Conservation (phyloP, 2,797 vertebrate genomes). For the Propithecus perrieri region DNA sequence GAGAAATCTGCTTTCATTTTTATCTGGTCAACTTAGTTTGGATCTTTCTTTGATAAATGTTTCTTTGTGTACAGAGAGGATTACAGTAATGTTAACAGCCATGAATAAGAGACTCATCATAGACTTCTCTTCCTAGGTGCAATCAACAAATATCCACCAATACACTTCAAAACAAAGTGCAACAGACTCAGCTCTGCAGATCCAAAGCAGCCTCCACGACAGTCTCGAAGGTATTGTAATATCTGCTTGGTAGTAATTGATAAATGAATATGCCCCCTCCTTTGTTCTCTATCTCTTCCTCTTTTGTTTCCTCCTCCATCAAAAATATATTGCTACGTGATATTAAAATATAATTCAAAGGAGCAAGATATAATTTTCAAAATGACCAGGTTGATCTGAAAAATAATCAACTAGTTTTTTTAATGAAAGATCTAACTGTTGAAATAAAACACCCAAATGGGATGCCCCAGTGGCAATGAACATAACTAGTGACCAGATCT, state of each 20-base stretch:
- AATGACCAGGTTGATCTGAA: background rate
- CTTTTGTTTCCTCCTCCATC: background rate
- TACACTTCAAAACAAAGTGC: slow-evolving; percentile 72
- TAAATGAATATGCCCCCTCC: background rate
- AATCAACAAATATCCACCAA: slow-evolving; percentile 80
- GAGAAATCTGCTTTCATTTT: background rate
- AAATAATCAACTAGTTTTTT: background rate
- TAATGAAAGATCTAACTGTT: background rate
- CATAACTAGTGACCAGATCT: background rate
- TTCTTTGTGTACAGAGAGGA: background rate
- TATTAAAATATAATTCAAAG: background rate
- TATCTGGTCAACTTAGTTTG: background rate
- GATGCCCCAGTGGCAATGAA: background rate
- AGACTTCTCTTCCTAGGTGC: slow-evolving; percentile 72
- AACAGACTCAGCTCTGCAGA: background rate
- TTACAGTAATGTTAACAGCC: background rate
- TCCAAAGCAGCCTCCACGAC: background rate
- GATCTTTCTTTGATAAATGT: background rate
- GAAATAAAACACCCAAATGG: background rate
- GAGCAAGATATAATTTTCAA: background rate
- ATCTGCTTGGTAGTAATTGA: background rate
- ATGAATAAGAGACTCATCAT: background rate
- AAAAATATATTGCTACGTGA: background rate
- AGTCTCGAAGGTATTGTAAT: slow-evolving; percentile 39
- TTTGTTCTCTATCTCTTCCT: background rate